Conservation (phyloP, 2,113 vertebrate genomes). For the Damaliscus lunatus region DNA sequence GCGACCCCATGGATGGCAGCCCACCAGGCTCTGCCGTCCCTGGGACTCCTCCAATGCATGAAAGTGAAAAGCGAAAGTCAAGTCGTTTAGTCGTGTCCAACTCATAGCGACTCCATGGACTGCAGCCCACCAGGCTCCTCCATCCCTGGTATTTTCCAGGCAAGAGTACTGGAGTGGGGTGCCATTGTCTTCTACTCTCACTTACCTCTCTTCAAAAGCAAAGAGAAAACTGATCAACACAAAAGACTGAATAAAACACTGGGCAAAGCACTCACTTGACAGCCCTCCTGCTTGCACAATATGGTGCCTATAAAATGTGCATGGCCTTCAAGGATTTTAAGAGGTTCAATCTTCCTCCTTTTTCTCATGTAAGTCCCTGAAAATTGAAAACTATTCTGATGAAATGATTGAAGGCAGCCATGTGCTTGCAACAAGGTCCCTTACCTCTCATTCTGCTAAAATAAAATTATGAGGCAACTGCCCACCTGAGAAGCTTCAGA, state of each 20-base stretch:
- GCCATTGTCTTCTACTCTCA: not conserved
- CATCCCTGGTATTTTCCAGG: too few relatives aligned
- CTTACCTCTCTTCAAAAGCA: not conserved
- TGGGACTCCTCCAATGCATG: too few relatives aligned
- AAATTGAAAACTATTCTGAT: not conserved
- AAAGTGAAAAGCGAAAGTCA: too few relatives aligned
- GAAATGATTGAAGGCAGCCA: conserved; percentile 1
- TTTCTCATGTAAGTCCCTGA: not conserved
- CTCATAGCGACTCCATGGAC: too few relatives aligned
- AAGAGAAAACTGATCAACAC: not conserved
- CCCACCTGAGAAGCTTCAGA: conserved; percentile 39
- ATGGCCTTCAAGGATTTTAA: not conserved
- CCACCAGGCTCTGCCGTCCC: fast-evolving
- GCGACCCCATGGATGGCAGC: too few relatives aligned
- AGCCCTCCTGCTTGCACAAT: not conserved
- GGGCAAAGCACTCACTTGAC: not conserved
- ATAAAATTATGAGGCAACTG: conserved; percentile 35
- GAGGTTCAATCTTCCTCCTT: not conserved
- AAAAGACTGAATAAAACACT: not conserved
- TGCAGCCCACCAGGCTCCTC: too few relatives aligned
- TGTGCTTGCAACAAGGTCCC: not conserved
- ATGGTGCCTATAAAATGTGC: not conserved
- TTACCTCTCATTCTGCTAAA: conserved; percentile 32
- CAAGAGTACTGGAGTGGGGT: too few relatives aligned
- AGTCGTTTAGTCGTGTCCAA: too few relatives aligned